Evolutionary conservation across 1,140 invertebrate species (phyloP).

Genomic region (Drosophila rufa): DNA sequence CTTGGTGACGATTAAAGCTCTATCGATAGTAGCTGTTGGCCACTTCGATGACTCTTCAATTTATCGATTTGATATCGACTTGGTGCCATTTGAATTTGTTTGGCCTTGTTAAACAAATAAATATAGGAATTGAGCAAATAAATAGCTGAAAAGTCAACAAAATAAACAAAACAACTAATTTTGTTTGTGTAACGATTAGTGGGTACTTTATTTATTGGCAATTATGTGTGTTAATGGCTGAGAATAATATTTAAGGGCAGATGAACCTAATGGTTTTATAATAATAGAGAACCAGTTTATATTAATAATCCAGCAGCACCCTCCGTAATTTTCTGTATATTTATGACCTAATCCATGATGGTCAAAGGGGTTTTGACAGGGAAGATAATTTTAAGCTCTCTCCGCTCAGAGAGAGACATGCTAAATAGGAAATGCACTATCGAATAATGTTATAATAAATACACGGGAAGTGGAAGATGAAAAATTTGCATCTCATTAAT

Average conservation of each 20-base stretch:
- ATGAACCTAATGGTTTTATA: neutral
- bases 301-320: neutral
- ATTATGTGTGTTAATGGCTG: constrained; percentile 10
- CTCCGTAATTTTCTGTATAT: neutral
- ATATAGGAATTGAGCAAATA: constrained; percentile 11
- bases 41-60: neutral
- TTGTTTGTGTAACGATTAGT: constrained; percentile 11
- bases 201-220: constrained; percentile 20
- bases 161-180: constrained; percentile 19
- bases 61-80: constrained; percentile 6
- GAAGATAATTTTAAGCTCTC: too few species aligned
- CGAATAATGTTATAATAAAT: too few species aligned
- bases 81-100: constrained; percentile 10
- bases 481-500: too few species aligned
- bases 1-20: neutral
- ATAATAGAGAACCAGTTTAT: neutral
- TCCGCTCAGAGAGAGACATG: too few species aligned
- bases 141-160: constrained; percentile 27
- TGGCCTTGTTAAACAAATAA: constrained; percentile 18
- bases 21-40: neutral
- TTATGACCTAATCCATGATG: too few species aligned
- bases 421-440: too few species aligned
- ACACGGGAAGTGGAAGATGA: too few species aligned
- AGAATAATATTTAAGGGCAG: neutral
- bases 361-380: too few species aligned